These are phyloP conservation scores for human DNA, from an alignment of 2,113 vertebrate genomes.

Conservation along the genomic window GRCh38 chr6:111015001-111015500, in stretches of 20 bases:
- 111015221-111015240: not conserved
- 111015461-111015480: not conserved
- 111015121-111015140: not conserved
- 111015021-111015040: too few relatives aligned
- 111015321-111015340: not conserved
- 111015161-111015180: not conserved
- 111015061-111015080: too few relatives aligned
- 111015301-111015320: not conserved
- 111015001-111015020: too few relatives aligned
- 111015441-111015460: not conserved
- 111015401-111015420: conserved; percentile 9
- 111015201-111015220: not conserved
- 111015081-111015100: not conserved
- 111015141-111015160: not conserved
- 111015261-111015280: not conserved
- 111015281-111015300: not conserved
- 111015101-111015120: not conserved
- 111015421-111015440: not conserved
- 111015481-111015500: not conserved
- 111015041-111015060: too few relatives aligned
- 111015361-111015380: conserved; percentile 7
- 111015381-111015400: not conserved
- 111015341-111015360: not conserved
- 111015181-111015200: not conserved
- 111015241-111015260: not conserved